A percentile compares a stretch with the other conserved stretches of the same genome.
phyloP scores from a whole-genome alignment of 2,797 vertebrate genomes.

The Margarornis squamiger region DNA sequence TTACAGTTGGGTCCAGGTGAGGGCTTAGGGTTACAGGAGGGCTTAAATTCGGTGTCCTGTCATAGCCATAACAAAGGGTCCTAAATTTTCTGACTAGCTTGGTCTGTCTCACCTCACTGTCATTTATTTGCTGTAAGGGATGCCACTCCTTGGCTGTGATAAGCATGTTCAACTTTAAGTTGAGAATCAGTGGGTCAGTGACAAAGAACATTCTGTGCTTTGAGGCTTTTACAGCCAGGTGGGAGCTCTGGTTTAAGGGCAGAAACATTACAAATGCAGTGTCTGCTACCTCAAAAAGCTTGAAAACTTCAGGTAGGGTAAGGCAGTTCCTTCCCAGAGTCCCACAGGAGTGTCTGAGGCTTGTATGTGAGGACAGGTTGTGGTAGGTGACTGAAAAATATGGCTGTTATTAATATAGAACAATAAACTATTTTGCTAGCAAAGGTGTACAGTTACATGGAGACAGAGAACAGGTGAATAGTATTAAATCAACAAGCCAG shows the following conservation, averaged over 20 bases:
- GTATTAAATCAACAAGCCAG: slow-evolving; percentile 40
- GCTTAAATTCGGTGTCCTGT: background rate
- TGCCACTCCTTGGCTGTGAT: background rate
- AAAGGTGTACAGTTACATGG: slow-evolving; percentile 45
- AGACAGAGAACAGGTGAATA: slow-evolving; percentile 48
- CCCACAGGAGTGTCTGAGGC: background rate
- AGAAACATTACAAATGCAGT: background rate
- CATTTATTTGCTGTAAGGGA: background rate
- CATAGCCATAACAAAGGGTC: background rate
- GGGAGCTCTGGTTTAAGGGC: background rate
- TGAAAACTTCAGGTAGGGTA: background rate
- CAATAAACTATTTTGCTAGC: slow-evolving; percentile 38
- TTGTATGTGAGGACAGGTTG: background rate
- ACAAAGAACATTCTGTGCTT: background rate
- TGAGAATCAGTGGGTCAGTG: background rate
- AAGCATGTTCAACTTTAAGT: background rate
- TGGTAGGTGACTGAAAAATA: slow-evolving; percentile 29
- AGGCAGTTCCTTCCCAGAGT: background rate
- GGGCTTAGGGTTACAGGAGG: too few species aligned
- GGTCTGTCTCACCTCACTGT: background rate
- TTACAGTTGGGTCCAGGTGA: too few species aligned
- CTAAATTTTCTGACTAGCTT: background rate
- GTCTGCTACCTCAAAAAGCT: background rate
- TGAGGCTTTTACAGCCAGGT: fast-evolving
- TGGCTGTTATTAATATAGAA: slow-evolving; percentile 34